A percentile compares a stretch with the other conserved stretches of the same genome.
These are phyloP conservation scores for Setipinna tenuifilis DNA, from an alignment of 2,797 vertebrate genomes.

Conservation along the genomic window DNA sequence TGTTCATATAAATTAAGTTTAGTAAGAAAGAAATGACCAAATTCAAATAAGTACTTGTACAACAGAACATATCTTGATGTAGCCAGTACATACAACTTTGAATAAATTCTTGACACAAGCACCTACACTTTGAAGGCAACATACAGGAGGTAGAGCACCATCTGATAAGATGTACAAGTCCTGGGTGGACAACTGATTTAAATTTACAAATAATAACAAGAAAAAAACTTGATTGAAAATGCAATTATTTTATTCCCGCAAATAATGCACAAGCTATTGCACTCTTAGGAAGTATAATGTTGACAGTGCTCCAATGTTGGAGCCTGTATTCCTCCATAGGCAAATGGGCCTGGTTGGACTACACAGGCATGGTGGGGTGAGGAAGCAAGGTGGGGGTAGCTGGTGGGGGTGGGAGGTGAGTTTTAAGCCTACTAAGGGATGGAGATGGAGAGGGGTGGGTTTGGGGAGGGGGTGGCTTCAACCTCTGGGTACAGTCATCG, in stretches of 20 bases:
- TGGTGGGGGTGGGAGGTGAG: constrained; percentile 42
- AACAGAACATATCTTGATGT: constrained; percentile 86
- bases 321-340: constrained; percentile 52
- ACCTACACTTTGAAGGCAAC: constrained; percentile 77
- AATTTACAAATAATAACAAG: constrained; percentile 68
- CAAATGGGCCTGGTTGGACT: constrained; percentile 1
- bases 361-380: constrained; percentile 35
- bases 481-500: constrained; percentile 41
- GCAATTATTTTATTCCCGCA: constrained; percentile 68
- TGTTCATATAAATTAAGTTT: constrained; percentile 87
- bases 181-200: constrained; percentile 71
- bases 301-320: constrained; percentile 75
- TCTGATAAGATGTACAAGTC: constrained; percentile 82
- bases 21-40: constrained; percentile 82
- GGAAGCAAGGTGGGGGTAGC: constrained; percentile 26
- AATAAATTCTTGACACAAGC: constrained; percentile 75
- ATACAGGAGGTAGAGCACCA: constrained; percentile 92
- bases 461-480: neutral
- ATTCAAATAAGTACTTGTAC: constrained; percentile 82
- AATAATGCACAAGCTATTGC: constrained; percentile 81
- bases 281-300: constrained; percentile 77
- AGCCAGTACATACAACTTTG: constrained; percentile 92
- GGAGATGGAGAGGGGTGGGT: neutral
- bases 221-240: constrained; percentile 58
- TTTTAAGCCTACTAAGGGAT: neutral